Base-by-base conservation (phyloP, 2,113 vertebrate species). In the Cheirogaleus medius region DNA sequence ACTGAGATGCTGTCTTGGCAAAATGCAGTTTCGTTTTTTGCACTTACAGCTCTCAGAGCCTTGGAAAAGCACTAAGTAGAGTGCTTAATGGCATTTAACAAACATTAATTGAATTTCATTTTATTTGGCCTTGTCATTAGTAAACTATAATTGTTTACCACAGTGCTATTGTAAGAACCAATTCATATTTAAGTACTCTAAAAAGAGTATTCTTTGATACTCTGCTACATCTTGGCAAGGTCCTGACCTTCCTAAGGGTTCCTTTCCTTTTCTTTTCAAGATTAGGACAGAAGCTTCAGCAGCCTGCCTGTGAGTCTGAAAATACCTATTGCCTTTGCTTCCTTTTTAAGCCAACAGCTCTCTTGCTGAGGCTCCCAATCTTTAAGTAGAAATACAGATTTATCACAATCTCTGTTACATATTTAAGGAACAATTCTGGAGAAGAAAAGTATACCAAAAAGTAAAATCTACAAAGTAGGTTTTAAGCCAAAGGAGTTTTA, bases 71-170 rank as follows among this genome's bases (percentile, higher is more conserved):
- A 91, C 27, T 91, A 93, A 87, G 69, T 63, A 83, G 60, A 91
- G 42, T 34, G 27, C 68, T 92, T 92, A 95, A 83, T 4, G 34
- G 78, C 47, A 92, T 90, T 97, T 90, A 97, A 95, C 63, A 83
- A 94, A 83, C 68, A 90, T 76, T 89, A 86, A 96, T 63, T 94
- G 58, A 76, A 95, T 93, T 86, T 94, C n/a, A 73, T 88, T 95
- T 94, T 95, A 94, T 87, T 74, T 39, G 8, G 80, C 47, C 56
- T 87, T 92, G 60, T 74, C 56, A 68, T 90, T 90, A 95, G 74
- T 92, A 95, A 92, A 90, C 54, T 86, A 49, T 37, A 97, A 96
- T 73, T 97, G 91, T 81, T 84, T 87, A 90, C 69, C 80, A 97
- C 84, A 92, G 80, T 84, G 54, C 23, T 96, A 95, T 13, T 87